Conservation (phyloP, 2,797 vertebrate species). For the Botia kubotai region DNA sequence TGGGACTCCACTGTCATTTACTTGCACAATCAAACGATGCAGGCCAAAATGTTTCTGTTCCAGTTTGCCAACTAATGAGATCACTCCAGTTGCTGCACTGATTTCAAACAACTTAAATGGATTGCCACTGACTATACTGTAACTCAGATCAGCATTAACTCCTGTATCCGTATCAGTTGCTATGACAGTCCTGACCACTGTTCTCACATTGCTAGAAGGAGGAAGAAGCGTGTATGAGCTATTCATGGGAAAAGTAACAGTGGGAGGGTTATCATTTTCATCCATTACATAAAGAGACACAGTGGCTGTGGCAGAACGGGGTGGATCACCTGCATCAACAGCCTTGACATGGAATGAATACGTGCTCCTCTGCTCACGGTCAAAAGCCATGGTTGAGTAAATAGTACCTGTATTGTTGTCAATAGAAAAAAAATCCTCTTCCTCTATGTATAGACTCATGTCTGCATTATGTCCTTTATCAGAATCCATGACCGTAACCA, state of each 20-base stretch:
- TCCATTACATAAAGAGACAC: conserved; percentile 98
- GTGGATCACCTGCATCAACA: conserved; percentile 91
- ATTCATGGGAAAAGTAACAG: conserved; percentile 89
- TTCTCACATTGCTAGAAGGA: conserved; percentile 89
- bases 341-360: conserved; percentile 96
- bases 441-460: conserved; percentile 91
- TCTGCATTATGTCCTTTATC: conserved; percentile 94
- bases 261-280: conserved; percentile 95
- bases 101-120: conserved; percentile 96
- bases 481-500: conserved; percentile 96
- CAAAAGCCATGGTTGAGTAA: conserved; percentile 93
- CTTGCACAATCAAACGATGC: conserved; percentile 92
- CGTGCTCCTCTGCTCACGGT: conserved; percentile 90
- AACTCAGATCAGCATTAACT: conserved; percentile 91
- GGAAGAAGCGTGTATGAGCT: conserved; percentile 91
- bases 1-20: conserved; percentile 94
- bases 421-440: conserved; percentile 87
- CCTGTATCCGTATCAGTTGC: conserved; percentile 91
- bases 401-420: conserved; percentile 97
- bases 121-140: conserved; percentile 93
- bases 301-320: conserved; percentile 90
- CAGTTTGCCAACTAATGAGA: conserved; percentile 91
- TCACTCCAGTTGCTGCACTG: conserved; percentile 87
- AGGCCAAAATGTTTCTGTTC: conserved; percentile 93
- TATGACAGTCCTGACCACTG: conserved; percentile 88